Evolutionary conservation across 2,888 invertebrate species (phyloP).

Genomic region (Pollenia labialis): DNA sequence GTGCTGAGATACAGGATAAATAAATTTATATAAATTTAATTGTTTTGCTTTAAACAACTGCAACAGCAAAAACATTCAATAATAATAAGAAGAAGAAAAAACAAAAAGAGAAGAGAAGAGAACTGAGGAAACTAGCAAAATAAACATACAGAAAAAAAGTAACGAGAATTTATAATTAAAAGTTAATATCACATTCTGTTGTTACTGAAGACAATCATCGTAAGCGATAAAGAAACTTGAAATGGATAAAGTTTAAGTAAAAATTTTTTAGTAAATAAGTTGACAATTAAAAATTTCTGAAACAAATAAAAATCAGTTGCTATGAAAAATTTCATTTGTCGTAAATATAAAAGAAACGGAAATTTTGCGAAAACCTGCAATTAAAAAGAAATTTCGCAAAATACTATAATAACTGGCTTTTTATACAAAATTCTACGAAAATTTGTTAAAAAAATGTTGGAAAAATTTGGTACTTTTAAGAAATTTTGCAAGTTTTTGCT

Average conservation of each 20-base stretch:
- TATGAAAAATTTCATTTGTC: neutral
- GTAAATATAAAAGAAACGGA: neutral
- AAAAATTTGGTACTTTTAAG: too few relatives aligned
- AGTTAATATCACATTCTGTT: slow-evolving; percentile 35
- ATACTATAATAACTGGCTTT: too few relatives aligned
- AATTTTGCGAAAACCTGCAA: too few relatives aligned
- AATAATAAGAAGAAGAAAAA: neutral
- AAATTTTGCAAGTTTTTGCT: too few relatives aligned
- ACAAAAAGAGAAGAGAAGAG: neutral
- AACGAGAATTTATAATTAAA: slow-evolving; percentile 52
- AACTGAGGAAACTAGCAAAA: too few relatives aligned
- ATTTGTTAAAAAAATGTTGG: too few relatives aligned
- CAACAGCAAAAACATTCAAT: neutral
- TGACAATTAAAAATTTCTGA: too few relatives aligned
- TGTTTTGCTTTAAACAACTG: slow-evolving; percentile 33
- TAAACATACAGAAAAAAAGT: neutral
- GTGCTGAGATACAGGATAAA: slow-evolving; percentile 21
- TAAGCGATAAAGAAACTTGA: slow-evolving; percentile 28
- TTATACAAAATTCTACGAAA: too few relatives aligned
- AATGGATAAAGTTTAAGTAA: neutral
- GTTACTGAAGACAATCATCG: slow-evolving; percentile 1
- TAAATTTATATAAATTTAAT: slow-evolving; percentile 58
- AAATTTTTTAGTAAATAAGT: neutral
- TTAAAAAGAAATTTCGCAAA: too few relatives aligned
- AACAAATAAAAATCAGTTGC: too few relatives aligned